Conservation (phyloP, 1,140 invertebrate species). For the Brachystomella parvula region DNA sequence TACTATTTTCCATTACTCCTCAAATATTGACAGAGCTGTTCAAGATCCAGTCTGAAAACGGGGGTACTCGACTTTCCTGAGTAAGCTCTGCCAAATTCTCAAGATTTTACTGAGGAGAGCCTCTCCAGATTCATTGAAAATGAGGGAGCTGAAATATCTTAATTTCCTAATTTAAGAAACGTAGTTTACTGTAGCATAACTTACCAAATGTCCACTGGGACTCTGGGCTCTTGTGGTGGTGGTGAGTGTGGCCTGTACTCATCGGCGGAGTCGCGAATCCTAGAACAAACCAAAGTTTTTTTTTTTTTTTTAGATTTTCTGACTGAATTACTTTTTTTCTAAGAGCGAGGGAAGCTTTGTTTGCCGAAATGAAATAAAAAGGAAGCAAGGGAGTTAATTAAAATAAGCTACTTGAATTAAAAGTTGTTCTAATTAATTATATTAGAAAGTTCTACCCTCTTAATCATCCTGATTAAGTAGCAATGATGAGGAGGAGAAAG, state of each 20-base stretch:
- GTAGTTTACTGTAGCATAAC: neutral
- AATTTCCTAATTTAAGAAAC: neutral
- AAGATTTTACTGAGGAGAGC: neutral
- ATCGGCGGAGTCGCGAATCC: constrained; percentile 35
- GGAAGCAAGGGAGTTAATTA: neutral
- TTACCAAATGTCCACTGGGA: constrained; percentile 7
- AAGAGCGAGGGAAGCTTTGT: neutral
- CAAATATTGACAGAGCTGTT: too few species aligned
- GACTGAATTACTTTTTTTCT: too few species aligned
- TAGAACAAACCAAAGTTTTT: constrained; percentile 5
- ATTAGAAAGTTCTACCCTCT: neutral
- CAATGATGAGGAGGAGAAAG: neutral
- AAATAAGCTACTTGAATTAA: constrained; percentile 3
- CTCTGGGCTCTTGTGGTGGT: constrained; percentile 40
- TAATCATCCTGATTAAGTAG: neutral
- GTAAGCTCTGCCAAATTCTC: neutral
- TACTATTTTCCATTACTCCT: neutral
- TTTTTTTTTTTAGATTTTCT: too few species aligned
- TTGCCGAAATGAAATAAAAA: neutral
- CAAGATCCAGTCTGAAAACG: too few species aligned
- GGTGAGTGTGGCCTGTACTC: constrained; percentile 34
- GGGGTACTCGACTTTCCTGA: too few species aligned
- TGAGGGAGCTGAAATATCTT: neutral
- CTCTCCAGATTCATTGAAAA: neutral
- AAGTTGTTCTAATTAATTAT: neutral